These are phyloP conservation scores for Petromus typicus DNA, from an alignment of 2,113 vertebrate species.

Conservation along the genomic window DNA sequence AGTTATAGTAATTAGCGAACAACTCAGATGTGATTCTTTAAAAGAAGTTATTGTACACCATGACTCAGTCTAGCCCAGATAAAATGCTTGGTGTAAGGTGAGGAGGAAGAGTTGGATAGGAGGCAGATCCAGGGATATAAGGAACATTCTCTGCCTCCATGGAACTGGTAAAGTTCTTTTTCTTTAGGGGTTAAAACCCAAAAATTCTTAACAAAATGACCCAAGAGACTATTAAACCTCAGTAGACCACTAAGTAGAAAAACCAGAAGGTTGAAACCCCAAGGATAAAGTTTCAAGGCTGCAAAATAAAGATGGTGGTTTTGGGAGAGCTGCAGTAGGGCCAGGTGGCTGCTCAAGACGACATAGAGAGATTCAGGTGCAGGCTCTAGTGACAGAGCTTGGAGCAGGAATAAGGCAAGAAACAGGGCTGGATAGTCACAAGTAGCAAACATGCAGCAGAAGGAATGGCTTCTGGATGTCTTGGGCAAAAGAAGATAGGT, in stretches of 20 bases:
- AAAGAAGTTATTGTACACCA: background rate
- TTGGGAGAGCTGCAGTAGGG: background rate
- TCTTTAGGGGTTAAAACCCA: background rate
- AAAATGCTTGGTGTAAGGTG: background rate
- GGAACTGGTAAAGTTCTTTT: background rate
- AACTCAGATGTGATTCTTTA: background rate
- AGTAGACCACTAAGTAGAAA: background rate
- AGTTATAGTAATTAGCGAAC: background rate
- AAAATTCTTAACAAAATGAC: slow-evolving; percentile 2
- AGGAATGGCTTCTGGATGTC: background rate
- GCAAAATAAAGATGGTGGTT: background rate
- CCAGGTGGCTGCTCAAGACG: background rate
- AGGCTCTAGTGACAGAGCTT: background rate
- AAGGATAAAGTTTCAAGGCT: background rate
- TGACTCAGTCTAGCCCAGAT: background rate
- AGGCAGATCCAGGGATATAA: background rate
- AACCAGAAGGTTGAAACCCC: background rate
- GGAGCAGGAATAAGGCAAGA: background rate
- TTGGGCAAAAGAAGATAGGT: background rate
- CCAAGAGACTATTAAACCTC: background rate
- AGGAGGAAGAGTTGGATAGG: background rate
- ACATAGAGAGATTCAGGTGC: background rate
- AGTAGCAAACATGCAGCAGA: background rate
- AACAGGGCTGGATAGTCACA: background rate
- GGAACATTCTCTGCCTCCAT: background rate